Evolutionary conservation across 2,797 vertebrate genomes (phyloP).

Genomic region (Enteromius afrohamiltoni): DNA sequence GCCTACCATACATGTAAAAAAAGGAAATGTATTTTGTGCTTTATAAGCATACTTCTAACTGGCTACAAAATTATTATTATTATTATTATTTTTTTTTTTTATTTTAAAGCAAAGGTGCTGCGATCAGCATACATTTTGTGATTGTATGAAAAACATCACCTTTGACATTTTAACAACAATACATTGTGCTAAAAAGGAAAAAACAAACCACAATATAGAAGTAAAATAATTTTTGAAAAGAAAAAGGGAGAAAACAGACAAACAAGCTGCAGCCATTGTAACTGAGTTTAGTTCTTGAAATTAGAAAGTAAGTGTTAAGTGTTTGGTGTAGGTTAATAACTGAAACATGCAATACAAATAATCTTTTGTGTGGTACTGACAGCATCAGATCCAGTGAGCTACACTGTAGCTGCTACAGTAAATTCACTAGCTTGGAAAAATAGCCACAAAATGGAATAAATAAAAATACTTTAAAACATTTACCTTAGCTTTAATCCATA

Average conservation of each 20-base stretch:
- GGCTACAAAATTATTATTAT: not conserved
- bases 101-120: not conserved
- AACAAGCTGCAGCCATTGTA: not conserved
- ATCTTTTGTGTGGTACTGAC: not conserved
- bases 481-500: constrained; percentile 79
- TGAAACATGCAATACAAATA: constrained; percentile 14
- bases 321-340: not conserved
- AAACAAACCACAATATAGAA: not conserved
- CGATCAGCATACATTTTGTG: not conserved
- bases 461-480: constrained; percentile 47
- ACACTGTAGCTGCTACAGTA: not conserved
- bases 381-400: not conserved
- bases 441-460: not conserved
- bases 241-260: not conserved
- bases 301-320: not conserved
- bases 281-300: not conserved
- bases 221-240: not conserved
- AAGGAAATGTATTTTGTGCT: not conserved
- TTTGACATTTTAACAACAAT: not conserved
- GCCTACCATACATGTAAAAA: not conserved
- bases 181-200: not conserved
- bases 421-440: not conserved
- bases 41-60: not conserved
- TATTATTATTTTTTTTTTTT: too few species aligned
- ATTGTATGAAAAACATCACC: not conserved